phyloP scores from a whole-genome alignment of 2,113 vertebrate species.

The Rallus limicola region DNA sequence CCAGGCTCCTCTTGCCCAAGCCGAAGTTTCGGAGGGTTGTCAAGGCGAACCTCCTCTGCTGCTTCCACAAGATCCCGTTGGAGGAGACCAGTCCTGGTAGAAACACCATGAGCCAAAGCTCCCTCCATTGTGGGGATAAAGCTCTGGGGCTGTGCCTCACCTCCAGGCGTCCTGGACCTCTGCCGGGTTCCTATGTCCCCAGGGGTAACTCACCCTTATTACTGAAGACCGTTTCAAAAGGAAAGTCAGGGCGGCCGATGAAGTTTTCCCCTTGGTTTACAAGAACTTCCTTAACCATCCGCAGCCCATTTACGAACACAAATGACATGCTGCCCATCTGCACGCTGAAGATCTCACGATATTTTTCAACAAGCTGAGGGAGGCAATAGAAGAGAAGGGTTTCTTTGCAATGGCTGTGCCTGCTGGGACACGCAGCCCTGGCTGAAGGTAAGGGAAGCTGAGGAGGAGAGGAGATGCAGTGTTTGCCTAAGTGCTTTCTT shows the following conservation, averaged over 20 bases:
- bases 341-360: conserved; percentile 77
- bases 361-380: conserved; percentile 73
- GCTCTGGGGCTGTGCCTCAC: not conserved
- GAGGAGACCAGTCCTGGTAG: conserved; percentile 67
- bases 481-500: no score
- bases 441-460: not conserved
- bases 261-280: conserved; percentile 82
- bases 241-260: conserved; percentile 70
- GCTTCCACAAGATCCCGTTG: conserved; percentile 73
- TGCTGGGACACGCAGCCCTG: not conserved
- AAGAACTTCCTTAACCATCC: conserved; percentile 81
- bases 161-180: not conserved
- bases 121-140: rapidly evolving
- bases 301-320: conserved; percentile 76
- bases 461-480: no score
- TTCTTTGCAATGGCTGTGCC: not conserved
- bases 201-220: not conserved
- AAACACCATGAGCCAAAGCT: rapidly evolving
- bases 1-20: conserved; percentile 77
- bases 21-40: conserved; percentile 81
- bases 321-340: conserved; percentile 38
- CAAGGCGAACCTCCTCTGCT: conserved; percentile 79
- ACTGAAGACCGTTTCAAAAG: not conserved
- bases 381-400: not conserved
- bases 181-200: not conserved